Percentiles rank a stretch among this genome's conserved stretches.
These are phyloP conservation scores for Globodera ellingtonae DNA, from an alignment of 1,140 invertebrate species.

Conservation along the genomic window DNA sequence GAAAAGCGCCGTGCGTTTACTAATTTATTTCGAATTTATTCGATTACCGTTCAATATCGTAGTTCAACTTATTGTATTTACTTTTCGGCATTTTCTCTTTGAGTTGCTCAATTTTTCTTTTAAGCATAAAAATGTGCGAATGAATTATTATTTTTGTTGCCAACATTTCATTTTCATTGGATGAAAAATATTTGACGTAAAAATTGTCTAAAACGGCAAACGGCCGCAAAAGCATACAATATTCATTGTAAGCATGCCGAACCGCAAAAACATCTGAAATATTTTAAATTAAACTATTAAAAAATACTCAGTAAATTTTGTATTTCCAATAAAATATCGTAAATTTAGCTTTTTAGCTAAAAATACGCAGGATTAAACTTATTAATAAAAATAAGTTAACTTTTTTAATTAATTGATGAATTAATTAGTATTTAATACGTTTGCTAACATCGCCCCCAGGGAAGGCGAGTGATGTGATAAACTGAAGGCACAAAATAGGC, in stretches of 20 bases:
- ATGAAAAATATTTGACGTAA: not conserved
- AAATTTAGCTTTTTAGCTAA: too few relatives aligned
- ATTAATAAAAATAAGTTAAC: too few relatives aligned
- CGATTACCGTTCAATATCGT: not conserved
- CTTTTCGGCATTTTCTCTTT: not conserved
- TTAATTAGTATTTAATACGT: too few relatives aligned
- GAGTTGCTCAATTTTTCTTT: not conserved
- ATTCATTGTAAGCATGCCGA: not conserved
- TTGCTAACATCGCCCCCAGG: not conserved
- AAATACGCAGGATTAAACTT: too few relatives aligned
- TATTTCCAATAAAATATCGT: too few relatives aligned
- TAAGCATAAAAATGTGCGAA: not conserved
- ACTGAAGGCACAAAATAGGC: not conserved
- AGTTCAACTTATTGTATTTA: not conserved
- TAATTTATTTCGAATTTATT: too few relatives aligned
- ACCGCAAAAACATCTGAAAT: not conserved
- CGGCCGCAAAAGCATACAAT: not conserved
- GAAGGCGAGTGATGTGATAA: not conserved
- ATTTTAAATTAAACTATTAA: too few relatives aligned
- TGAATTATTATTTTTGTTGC: not conserved
- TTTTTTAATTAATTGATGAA: too few relatives aligned
- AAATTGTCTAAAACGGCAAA: not conserved
- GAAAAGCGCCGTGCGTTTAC: not conserved
- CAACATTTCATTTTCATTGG: not conserved
- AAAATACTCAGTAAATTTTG: too few relatives aligned